Evolutionary conservation across 2,797 vertebrate species (phyloP).

Genomic region (Tamandua tetradactyla): DNA sequence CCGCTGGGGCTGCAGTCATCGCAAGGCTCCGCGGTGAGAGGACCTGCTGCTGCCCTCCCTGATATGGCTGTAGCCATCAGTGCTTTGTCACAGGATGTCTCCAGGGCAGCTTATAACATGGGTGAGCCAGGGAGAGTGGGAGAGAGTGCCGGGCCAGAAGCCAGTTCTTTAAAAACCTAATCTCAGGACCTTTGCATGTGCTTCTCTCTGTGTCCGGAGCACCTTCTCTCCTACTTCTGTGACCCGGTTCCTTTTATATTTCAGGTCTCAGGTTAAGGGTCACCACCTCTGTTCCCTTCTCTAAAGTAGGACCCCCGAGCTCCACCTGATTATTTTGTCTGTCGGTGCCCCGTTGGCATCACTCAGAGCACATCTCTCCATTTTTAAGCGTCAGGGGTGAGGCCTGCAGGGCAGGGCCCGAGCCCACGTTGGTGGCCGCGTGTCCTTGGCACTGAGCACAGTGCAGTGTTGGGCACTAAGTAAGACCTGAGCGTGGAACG

Average conservation of each 20-base stretch:
- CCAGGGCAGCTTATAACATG: neutral
- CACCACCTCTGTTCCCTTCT: neutral
- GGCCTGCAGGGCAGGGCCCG: fast-evolving
- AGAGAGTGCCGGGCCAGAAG: neutral
- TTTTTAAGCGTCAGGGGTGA: too few species aligned
- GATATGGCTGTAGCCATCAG: neutral
- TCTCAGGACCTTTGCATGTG: too few species aligned
- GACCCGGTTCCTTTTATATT: neutral
- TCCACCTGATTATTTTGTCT: neutral
- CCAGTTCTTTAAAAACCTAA: neutral
- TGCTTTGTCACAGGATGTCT: neutral
- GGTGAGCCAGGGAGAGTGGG: too few species aligned
- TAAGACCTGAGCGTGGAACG: neutral
- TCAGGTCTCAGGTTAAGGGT: neutral
- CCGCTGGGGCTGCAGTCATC: too few species aligned
- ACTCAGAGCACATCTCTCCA: neutral
- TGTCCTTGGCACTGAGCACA: neutral
- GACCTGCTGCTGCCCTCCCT: neutral
- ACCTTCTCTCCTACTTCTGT: neutral
- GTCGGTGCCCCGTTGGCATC: neutral
- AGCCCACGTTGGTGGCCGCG: neutral
- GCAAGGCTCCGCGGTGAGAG: too few species aligned
- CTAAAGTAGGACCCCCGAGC: neutral
- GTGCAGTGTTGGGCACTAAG: neutral
- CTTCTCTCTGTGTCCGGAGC: neutral